Evolutionary conservation across 2,113 vertebrate species (phyloP).

Genomic region (Bettongia penicillata): DNA sequence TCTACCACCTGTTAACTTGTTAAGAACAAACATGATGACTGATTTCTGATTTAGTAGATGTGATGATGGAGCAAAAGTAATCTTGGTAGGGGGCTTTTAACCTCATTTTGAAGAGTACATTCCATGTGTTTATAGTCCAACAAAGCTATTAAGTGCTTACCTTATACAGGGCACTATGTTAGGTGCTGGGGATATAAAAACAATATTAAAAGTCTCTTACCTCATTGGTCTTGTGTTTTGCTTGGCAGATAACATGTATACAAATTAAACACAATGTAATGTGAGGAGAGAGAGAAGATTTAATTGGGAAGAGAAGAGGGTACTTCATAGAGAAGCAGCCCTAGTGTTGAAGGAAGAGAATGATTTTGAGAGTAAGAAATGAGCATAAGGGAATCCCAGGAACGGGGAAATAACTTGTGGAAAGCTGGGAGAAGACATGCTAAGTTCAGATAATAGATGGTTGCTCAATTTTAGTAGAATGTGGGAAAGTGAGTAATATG

Average conservation of each 20-base stretch:
- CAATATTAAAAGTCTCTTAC: neutral
- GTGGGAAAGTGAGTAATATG: neutral
- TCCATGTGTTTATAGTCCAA: neutral
- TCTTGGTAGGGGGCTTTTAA: neutral
- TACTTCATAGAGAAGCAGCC: neutral
- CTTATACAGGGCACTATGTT: neutral
- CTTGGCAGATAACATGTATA: neutral
- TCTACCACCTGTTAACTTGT: neutral
- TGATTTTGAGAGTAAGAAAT: neutral
- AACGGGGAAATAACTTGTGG: neutral
- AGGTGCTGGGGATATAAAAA: neutral
- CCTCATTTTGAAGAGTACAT: neutral
- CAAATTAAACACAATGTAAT: neutral
- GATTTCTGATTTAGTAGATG: neutral
- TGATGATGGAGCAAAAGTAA: neutral
- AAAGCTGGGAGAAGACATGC: neutral
- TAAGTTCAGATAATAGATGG: neutral
- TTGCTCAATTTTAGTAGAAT: neutral
- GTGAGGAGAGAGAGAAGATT: neutral
- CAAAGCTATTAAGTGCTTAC: neutral
- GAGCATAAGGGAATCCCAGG: neutral
- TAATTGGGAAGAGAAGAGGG: neutral
- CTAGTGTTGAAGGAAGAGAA: neutral
- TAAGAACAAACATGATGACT: neutral
- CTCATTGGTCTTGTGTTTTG: neutral